Evolutionary conservation across 2,888 invertebrate species (phyloP).

Genomic region (Aphidoletes aphidimyza): DNA sequence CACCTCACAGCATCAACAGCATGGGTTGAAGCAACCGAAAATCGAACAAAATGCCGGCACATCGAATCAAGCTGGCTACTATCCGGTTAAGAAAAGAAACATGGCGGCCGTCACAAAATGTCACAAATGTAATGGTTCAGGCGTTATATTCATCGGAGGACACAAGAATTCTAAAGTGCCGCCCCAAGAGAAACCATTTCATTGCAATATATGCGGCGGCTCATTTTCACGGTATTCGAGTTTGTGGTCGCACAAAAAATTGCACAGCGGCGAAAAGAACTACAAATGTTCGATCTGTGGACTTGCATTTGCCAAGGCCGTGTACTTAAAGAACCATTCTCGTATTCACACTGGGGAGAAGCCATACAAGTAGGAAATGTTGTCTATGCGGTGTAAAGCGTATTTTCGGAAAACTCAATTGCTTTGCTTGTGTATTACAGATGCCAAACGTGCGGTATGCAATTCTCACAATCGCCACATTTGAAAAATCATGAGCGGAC

Average conservation of each 20-base stretch:
- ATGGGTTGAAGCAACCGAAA: conserved; percentile 58
- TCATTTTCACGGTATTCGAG: conserved; percentile 87
- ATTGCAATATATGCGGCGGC: conserved; percentile 88
- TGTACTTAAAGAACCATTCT: conserved; percentile 89
- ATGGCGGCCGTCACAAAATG: conserved; percentile 86
- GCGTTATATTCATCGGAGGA: conserved; percentile 72
- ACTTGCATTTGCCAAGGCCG: conserved; percentile 87
- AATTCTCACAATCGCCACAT: conserved; percentile 89
- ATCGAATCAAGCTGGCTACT: conserved; percentile 68
- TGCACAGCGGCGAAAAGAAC: conserved; percentile 79
- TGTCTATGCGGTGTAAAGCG: conserved; percentile 56
- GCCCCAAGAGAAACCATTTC: conserved; percentile 81
- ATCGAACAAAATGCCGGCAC: conserved; percentile 60
- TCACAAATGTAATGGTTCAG: conserved; percentile 89
- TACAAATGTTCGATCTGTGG: conserved; percentile 90
- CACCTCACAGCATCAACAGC: conserved; percentile 38
- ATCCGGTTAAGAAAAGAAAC: conserved; percentile 86
- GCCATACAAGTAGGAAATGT: conserved; percentile 76
- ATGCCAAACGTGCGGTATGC: conserved; percentile 90
- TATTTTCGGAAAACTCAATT: conserved; percentile 21
- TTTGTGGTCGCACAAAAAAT: conserved; percentile 88
- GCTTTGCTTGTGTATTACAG: conserved; percentile 65
- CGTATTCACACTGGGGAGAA: conserved; percentile 88
- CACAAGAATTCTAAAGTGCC: conserved; percentile 56
- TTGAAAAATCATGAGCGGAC: conserved; percentile 89